Conservation (phyloP, 2,797 vertebrate species). For the Rhinichthys osculus region DNA sequence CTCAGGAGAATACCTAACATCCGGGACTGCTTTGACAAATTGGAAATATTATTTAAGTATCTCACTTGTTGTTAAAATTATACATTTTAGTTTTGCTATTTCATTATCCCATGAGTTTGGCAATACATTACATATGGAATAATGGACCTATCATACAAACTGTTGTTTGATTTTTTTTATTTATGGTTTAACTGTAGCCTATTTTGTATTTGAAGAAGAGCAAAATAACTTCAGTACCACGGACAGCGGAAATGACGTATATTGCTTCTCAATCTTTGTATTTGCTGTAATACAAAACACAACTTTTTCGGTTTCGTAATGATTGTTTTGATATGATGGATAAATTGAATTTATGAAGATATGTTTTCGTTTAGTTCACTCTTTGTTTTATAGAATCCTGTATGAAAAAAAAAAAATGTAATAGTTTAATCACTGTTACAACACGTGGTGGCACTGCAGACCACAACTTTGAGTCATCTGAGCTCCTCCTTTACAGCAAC, state of each 20-base stretch:
- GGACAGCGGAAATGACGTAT: background rate
- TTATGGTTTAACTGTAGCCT: background rate
- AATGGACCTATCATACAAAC: background rate
- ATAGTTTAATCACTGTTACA: background rate
- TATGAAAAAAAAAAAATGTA: no score
- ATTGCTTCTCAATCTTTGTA: background rate
- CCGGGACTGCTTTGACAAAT: background rate
- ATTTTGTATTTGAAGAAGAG: background rate
- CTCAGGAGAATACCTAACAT: no score
- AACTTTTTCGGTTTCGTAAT: background rate
- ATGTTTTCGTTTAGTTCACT: background rate
- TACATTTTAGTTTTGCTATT: background rate
- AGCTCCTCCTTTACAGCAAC: conserved; percentile 50
- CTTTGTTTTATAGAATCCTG: background rate
- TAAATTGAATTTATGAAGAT: background rate
- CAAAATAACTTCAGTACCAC: background rate
- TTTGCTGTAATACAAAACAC: background rate
- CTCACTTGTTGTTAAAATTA: background rate
- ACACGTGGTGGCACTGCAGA: conserved; percentile 60
- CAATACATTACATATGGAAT: no score
- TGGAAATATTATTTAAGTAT: background rate
- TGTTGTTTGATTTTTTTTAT: background rate
- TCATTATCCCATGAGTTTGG: background rate
- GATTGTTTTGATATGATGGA: background rate
- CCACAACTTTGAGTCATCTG: conserved; percentile 20